Conservation (phyloP, 2,113 vertebrate species). For the Pterocles burchelli region DNA sequence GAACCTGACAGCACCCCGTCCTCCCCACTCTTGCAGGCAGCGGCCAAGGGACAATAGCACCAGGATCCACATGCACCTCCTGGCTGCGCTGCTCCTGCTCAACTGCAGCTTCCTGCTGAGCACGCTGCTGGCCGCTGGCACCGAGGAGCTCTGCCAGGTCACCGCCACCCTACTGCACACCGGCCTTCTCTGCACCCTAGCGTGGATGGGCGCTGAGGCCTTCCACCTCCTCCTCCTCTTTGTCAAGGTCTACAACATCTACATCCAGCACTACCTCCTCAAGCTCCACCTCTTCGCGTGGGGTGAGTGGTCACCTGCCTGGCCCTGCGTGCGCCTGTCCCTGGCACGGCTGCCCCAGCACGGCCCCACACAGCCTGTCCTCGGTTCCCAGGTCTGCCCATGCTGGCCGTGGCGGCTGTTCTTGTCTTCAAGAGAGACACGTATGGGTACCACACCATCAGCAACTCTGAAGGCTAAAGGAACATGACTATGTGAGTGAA, state of each 20-base stretch:
- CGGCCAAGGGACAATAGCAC: neutral
- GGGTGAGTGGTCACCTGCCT: neutral
- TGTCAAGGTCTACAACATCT: neutral
- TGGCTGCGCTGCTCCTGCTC: neutral
- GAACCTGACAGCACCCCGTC: neutral
- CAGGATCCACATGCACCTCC: neutral
- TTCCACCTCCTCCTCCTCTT: neutral
- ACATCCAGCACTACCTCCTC: neutral
- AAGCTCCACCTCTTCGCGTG: neutral
- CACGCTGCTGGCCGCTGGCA: fast-evolving
- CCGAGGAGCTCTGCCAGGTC: neutral
- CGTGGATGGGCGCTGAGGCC: neutral
- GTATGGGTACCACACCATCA: neutral
- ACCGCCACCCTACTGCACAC: fast-evolving
- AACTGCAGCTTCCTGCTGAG: neutral
- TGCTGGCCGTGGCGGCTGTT: neutral
- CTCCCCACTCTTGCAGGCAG: neutral
- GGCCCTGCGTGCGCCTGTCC: neutral
- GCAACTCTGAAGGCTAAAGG: neutral
- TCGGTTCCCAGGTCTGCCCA: neutral
- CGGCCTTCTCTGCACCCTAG: neutral
- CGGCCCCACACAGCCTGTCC: neutral
- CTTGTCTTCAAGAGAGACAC: neutral
- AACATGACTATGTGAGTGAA: neutral
- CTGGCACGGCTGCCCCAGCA: fast-evolving